Conservation (phyloP, 2,113 vertebrate species). For the Chlorodrepanis virens region DNA sequence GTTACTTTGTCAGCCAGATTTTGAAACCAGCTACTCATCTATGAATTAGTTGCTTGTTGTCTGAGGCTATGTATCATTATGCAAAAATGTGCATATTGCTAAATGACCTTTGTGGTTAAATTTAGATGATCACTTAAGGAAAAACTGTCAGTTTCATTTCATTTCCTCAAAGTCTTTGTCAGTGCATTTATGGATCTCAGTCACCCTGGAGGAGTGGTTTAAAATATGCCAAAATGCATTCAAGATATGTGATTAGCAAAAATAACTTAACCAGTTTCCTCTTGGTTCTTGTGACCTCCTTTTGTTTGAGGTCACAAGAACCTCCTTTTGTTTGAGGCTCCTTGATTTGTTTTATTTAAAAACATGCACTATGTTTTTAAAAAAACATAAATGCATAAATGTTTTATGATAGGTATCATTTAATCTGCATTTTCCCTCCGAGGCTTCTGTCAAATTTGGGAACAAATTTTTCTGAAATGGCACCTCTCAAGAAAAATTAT, state of each 20-base stretch:
- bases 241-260: background rate
- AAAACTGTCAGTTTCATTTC: conserved; percentile 4
- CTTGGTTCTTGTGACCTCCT: background rate
- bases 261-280: background rate
- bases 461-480: background rate
- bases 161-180: background rate
- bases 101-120: conserved; percentile 31
- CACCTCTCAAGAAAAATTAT: background rate
- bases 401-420: background rate
- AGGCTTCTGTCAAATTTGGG: background rate
- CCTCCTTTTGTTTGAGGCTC: background rate
- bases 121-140: conserved; percentile 19
- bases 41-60: background rate
- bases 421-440: background rate
- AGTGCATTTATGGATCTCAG: background rate
- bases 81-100: background rate
- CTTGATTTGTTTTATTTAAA: background rate
- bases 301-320: background rate
- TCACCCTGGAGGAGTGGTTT: background rate
- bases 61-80: background rate
- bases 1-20: background rate
- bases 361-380: background rate
- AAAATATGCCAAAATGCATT: background rate
- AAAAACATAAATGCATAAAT: background rate
- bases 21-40: background rate